phyloP scores from a whole-genome alignment of 2,113 vertebrate genomes.

The Xiphorhynchus elegans region DNA sequence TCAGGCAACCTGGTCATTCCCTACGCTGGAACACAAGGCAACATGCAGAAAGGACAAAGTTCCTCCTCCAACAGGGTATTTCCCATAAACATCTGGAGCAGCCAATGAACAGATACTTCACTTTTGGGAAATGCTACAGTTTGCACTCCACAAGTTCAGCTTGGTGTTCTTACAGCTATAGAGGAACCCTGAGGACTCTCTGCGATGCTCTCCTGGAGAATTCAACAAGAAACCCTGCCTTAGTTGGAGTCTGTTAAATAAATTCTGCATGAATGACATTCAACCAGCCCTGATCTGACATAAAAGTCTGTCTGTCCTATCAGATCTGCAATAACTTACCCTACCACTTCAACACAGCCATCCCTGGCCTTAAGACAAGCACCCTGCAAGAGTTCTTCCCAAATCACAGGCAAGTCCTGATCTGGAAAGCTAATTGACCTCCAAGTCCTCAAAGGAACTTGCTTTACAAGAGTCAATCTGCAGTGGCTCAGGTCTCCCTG shows the following conservation, averaged over 20 bases:
- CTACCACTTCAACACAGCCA: not conserved
- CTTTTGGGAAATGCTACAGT: not conserved
- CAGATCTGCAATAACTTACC: not conserved
- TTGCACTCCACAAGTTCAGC: not conserved
- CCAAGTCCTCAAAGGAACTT: not conserved
- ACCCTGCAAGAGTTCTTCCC: not conserved
- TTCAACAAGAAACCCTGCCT: not conserved
- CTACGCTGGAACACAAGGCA: not conserved
- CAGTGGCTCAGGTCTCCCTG: not conserved
- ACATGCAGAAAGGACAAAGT: not conserved
- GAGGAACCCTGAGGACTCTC: not conserved
- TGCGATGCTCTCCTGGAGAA: fast-evolving
- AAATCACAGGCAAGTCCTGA: not conserved
- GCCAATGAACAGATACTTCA: not conserved
- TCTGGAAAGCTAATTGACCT: not conserved
- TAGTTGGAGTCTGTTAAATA: not conserved
- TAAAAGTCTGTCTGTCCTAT: not conserved
- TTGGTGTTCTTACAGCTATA: not conserved
- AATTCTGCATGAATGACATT: not conserved
- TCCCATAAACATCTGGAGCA: not conserved
- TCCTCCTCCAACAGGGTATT: not conserved
- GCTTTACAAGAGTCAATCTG: not conserved
- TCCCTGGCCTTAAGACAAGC: not conserved
- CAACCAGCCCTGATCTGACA: not conserved
- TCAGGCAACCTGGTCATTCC: not conserved